A percentile compares a stretch with the other conserved stretches of the same genome.
Evolutionary conservation across 30 jellyfish, hydroid and myxozoan genomes (phyloP).

Genomic region (Pseudorhiza aurosa): DNA sequence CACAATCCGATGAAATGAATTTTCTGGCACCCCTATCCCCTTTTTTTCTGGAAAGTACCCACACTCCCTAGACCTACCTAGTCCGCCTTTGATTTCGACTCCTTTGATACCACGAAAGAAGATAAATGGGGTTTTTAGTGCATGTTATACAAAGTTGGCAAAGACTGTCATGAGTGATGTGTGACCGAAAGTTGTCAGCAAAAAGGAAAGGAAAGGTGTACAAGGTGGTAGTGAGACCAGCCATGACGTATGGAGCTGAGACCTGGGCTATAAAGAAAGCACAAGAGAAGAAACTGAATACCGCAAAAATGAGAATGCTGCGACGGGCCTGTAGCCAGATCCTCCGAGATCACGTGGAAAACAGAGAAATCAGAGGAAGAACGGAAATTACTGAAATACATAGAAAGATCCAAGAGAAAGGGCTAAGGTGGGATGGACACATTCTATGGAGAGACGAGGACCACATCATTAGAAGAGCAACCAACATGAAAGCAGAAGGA

Average conservation of each 20-base stretch:
- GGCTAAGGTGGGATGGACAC: not conserved
- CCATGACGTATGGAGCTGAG: not conserved
- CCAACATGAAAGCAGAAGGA: not conserved
- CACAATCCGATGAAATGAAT: too few species aligned
- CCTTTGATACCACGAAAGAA: too few species aligned
- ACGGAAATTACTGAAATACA: not conserved
- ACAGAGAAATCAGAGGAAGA: not conserved
- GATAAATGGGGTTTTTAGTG: too few species aligned
- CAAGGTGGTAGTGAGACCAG: not conserved
- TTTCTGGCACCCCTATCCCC: too few species aligned
- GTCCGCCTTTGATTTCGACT: too few species aligned
- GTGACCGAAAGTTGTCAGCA: not conserved
- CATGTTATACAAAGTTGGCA: too few species aligned
- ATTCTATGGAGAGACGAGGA: not conserved
- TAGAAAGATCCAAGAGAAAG: not conserved
- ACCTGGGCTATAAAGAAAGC: not conserved
- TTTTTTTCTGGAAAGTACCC: too few species aligned
- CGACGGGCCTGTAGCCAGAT: not conserved
- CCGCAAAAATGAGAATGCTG: conserved; percentile 1
- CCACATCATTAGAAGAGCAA: not conserved
- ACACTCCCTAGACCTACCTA: too few species aligned
- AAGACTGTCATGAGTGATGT: too few species aligned
- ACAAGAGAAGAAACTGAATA: not conserved
- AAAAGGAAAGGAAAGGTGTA: not conserved
- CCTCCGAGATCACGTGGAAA: not conserved